A percentile compares a stretch with the other conserved stretches of the same genome.
Conservation (phyloP, 2,113 vertebrate species). For the Ochotona curzoniae region DNA sequence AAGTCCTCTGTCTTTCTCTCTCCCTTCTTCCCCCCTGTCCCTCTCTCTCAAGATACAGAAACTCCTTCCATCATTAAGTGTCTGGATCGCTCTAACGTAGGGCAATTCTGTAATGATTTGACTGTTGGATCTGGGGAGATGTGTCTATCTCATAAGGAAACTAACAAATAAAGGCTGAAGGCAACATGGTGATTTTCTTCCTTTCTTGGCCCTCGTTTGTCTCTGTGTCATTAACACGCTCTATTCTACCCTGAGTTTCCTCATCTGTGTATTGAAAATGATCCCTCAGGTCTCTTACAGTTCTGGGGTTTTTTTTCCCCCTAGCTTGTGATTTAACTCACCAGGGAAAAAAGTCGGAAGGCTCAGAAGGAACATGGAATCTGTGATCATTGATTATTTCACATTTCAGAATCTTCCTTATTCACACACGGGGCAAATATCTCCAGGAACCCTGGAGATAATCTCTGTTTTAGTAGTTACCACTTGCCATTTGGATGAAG, state of each 20-base stretch:
- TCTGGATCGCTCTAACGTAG: conserved; percentile 9
- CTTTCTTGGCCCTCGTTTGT: neutral
- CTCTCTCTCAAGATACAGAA: neutral
- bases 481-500: neutral
- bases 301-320: conserved; percentile 1
- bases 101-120: neutral
- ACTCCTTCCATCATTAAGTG: neutral
- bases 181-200: neutral
- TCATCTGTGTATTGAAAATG: neutral
- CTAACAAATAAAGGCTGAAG: neutral
- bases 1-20: no score
- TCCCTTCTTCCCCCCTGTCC: no score
- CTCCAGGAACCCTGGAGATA: neutral
- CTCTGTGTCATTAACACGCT: neutral
- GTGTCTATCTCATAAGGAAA: neutral
- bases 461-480: neutral
- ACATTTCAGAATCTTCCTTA: neutral
- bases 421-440: neutral
- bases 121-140: neutral
- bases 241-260: neutral
- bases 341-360: conserved; percentile 17
- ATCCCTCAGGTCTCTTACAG: neutral
- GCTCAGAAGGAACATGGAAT: conserved; percentile 5
- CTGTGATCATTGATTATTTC: neutral
- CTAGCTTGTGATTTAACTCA: conserved; percentile 9